Conservation (phyloP, 2,113 vertebrate species). For the Dipodomys merriami region DNA sequence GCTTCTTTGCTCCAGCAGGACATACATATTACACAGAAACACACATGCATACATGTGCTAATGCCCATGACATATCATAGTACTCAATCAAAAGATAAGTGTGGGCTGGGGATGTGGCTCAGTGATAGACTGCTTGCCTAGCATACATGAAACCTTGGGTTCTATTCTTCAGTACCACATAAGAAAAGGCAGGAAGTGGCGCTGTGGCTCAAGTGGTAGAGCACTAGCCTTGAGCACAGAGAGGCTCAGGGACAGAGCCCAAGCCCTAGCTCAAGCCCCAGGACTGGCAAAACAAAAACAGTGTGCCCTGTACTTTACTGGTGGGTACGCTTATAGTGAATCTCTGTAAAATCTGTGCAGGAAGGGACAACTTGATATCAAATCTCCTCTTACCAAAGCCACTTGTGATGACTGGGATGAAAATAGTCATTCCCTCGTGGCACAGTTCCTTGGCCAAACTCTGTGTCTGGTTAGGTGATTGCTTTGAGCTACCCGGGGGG, state of each 20-base stretch:
- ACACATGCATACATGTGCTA: not conserved
- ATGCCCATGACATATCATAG: not conserved
- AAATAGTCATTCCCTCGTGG: not conserved
- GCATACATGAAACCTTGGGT: no score
- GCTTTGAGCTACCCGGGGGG: not conserved
- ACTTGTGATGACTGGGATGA: not conserved
- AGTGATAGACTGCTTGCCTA: no score
- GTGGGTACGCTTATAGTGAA: not conserved
- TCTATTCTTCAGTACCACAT: no score
- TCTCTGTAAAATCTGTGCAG: constrained; percentile 41
- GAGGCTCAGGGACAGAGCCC: no score
- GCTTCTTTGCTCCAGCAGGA: not conserved
- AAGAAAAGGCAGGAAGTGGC: no score
- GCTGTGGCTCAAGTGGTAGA: no score
- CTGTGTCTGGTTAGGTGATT: not conserved
- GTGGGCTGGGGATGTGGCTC: no score
- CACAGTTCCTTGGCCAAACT: not conserved
- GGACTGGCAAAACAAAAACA: not conserved
- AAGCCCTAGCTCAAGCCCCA: no score
- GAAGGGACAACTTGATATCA: not conserved
- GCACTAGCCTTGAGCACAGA: no score
- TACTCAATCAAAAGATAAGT: not conserved
- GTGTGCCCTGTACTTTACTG: not conserved
- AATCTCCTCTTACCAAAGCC: constrained; percentile 1
- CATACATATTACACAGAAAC: not conserved